Conservation (phyloP, 2,113 vertebrate genomes). For the Saccopteryx leptura region DNA sequence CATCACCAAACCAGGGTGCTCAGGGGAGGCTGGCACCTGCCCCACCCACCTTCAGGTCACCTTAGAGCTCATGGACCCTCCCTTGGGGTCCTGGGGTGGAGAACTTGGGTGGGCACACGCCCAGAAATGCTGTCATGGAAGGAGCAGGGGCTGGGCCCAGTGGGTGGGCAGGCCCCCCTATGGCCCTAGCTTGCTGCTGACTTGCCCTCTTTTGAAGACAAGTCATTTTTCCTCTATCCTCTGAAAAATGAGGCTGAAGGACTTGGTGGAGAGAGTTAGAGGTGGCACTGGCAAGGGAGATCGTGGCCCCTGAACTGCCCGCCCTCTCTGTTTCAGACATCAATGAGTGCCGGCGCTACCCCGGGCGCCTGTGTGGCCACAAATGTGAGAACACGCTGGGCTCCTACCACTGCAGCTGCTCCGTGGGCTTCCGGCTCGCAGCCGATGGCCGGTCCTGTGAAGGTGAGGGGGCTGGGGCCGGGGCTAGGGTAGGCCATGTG, state of each 20-base stretch:
- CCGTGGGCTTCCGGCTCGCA: constrained; percentile 94
- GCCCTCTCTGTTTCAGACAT: constrained; percentile 89
- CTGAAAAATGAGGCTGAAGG: neutral
- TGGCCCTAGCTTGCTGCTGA: accelerated
- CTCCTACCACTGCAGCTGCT: constrained; percentile 96
- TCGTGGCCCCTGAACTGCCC: neutral
- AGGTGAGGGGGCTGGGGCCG: constrained; percentile 85
- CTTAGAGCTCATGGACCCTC: neutral
- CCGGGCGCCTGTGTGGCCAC: constrained; percentile 96
- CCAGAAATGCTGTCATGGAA: accelerated
- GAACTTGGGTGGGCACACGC: accelerated
- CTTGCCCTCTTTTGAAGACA: accelerated
- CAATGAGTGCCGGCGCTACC: constrained; percentile 96
- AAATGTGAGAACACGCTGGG: constrained; percentile 97
- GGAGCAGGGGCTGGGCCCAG: too few species aligned
- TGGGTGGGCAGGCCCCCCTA: accelerated
- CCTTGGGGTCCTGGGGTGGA: neutral
- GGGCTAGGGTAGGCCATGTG: accelerated
- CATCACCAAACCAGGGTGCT: neutral
- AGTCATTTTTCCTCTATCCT: neutral
- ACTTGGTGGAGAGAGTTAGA: accelerated
- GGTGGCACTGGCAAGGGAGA: accelerated
- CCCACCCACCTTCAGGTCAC: accelerated
- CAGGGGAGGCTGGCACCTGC: neutral
- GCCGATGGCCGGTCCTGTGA: constrained; percentile 94